These are phyloP conservation scores for Drosophila nr. fundita DNA, from an alignment of 2,888 invertebrate species.

Conservation along the genomic window DNA sequence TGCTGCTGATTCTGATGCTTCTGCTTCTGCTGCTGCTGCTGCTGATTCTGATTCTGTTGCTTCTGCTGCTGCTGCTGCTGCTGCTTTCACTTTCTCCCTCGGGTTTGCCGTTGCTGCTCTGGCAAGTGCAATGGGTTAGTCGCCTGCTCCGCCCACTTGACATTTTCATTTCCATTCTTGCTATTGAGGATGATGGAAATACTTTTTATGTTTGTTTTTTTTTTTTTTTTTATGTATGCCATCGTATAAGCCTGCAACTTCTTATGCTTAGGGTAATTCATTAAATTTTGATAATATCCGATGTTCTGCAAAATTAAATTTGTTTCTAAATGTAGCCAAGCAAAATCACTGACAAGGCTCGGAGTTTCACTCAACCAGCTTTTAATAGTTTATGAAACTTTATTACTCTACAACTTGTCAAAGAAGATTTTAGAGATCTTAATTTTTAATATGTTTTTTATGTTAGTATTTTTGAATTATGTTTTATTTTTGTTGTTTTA, in stretches of 20 bases:
- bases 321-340: conserved; percentile 11
- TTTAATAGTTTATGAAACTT: neutral
- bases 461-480: neutral
- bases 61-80: neutral
- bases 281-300: conserved; percentile 25
- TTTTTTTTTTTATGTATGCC: conserved; percentile 8
- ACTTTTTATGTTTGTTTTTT: conserved; percentile 24
- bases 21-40: conserved; percentile 1
- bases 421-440: neutral
- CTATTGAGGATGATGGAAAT: conserved; percentile 43
- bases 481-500: conserved; percentile 42
- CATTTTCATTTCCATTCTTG: conserved; percentile 27
- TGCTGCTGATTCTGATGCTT: neutral
- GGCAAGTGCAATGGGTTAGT: conserved; percentile 17
- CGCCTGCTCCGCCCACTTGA: neutral
- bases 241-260: conserved; percentile 20
- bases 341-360: neutral
- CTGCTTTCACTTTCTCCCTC: conserved; percentile 45
- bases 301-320: conserved; percentile 8
- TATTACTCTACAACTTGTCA: neutral
- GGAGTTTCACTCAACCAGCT: neutral
- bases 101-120: conserved; percentile 18
- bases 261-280: conserved; percentile 21
- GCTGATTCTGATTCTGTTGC: neutral
- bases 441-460: conserved; percentile 1